Evolutionary conservation across 2,797 vertebrate species (phyloP).

Genomic region (Pogonophryne albipinna): DNA sequence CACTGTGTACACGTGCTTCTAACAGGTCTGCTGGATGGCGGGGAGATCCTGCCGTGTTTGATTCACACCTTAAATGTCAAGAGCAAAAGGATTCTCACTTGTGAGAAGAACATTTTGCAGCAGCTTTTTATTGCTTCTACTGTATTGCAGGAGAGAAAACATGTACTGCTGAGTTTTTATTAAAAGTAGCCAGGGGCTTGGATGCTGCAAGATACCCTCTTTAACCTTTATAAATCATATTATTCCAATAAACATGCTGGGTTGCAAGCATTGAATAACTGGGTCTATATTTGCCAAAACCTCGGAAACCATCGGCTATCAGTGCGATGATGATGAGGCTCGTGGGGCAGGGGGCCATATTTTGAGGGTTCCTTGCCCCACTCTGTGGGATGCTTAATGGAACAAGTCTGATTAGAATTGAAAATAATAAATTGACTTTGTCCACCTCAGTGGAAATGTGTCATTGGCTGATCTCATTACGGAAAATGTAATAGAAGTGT

Average conservation of each 20-base stretch:
- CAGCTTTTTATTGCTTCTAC: not conserved
- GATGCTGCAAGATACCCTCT: not conserved
- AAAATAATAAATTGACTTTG: too few relatives aligned
- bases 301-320: too few relatives aligned
- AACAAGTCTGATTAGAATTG: too few relatives aligned
- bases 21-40: not conserved
- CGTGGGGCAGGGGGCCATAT: too few relatives aligned
- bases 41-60: not conserved
- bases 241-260: not conserved
- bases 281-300: not conserved
- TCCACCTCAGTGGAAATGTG: too few relatives aligned
- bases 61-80: slow-evolving; percentile 13
- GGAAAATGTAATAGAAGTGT: too few relatives aligned
- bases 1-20: not conserved
- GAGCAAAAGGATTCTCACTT: slow-evolving; percentile 1
- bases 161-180: not conserved
- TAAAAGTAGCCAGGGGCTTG: not conserved
- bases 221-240: slow-evolving; percentile 6
- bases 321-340: too few relatives aligned
- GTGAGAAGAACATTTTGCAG: not conserved
- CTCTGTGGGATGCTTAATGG: too few relatives aligned
- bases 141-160: not conserved
- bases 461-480: too few relatives aligned
- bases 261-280: not conserved
- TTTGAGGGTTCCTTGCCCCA: too few relatives aligned